A percentile compares a stretch with the other conserved stretches of the same genome.
Conservation (phyloP, 2,888 invertebrate genomes). For the Hyalella azteca region DNA sequence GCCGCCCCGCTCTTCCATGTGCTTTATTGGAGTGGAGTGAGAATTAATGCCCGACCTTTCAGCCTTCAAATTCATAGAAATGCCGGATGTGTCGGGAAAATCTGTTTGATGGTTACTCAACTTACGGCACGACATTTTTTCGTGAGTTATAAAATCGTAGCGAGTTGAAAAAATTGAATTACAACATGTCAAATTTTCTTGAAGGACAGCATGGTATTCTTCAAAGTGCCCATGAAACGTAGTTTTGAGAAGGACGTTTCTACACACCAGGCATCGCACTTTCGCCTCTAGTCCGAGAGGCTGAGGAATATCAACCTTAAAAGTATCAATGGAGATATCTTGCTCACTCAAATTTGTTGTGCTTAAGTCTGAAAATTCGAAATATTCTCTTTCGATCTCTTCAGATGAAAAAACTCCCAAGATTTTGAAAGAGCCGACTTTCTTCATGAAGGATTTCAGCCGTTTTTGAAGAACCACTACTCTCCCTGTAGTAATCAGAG, state of each 20-base stretch:
- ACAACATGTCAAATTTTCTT: neutral
- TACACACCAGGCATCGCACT: neutral
- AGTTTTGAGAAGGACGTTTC: neutral
- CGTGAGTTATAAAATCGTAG: neutral
- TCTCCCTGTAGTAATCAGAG: neutral
- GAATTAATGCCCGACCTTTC: neutral
- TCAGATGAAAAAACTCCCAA: conserved; percentile 9
- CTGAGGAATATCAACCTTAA: neutral
- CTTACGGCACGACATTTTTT: neutral
- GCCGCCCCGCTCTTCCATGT: neutral
- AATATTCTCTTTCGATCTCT: no score
- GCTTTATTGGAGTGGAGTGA: neutral
- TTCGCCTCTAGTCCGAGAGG: neutral
- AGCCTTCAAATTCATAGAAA: neutral
- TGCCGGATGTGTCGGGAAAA: neutral
- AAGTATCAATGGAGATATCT: neutral
- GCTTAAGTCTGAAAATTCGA: no score
- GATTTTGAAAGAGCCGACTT: neutral
- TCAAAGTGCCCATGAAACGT: neutral
- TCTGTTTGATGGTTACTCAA: neutral
- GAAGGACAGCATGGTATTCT: neutral
- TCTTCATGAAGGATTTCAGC: neutral
- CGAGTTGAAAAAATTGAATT: neutral
- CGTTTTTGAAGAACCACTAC: neutral
- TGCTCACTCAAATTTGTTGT: neutral